phyloP scores from a whole-genome alignment of 2,797 vertebrate genomes.

The Pempheris klunzingeri region DNA sequence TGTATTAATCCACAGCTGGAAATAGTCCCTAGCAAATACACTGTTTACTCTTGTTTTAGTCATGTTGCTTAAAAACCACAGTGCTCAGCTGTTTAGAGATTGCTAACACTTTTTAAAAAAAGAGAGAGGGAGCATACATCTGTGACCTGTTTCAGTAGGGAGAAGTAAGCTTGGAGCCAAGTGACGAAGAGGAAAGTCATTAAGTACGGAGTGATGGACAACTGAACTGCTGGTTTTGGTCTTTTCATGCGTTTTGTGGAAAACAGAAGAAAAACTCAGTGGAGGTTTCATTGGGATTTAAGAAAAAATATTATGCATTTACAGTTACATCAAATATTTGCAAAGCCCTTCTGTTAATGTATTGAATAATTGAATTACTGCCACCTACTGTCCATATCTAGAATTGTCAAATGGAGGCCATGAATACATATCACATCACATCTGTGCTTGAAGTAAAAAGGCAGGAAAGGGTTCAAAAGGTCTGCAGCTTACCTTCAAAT shows the following conservation, averaged over 20 bases:
- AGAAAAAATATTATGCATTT: background rate
- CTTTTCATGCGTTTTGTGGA: background rate
- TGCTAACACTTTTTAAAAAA: no score
- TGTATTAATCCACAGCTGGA: background rate
- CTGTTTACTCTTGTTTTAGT: background rate
- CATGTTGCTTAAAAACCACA: background rate
- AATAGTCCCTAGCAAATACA: background rate
- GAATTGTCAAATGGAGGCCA: background rate
- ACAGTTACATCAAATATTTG: no score
- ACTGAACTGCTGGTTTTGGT: background rate
- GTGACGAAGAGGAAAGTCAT: background rate
- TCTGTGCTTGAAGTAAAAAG: accelerated
- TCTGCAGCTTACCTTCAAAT: background rate
- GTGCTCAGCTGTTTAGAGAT: background rate
- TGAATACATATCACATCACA: background rate
- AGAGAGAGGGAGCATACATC: no score
- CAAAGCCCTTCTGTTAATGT: background rate
- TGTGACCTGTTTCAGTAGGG: background rate
- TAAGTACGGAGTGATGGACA: no score
- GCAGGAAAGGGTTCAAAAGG: background rate
- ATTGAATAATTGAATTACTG: background rate
- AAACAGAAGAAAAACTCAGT: background rate
- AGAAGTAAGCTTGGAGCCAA: background rate
- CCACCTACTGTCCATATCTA: constrained; percentile 17
- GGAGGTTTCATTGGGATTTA: background rate